phyloP scores from a whole-genome alignment of 2,888 invertebrate species.

The Eupithecia exiguata region DNA sequence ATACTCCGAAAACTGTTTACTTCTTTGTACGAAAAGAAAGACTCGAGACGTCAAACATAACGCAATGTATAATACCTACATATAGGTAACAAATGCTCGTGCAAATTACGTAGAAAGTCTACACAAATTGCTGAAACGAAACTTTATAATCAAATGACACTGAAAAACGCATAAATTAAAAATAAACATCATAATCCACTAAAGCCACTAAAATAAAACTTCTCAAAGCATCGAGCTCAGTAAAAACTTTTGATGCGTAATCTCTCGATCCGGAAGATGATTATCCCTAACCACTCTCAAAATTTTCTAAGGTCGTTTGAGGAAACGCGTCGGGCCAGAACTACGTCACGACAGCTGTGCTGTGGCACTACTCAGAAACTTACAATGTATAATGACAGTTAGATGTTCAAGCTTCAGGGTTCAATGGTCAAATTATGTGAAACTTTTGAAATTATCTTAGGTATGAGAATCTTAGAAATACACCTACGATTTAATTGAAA shows the following conservation, averaged over 20 bases:
- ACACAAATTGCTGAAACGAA: not conserved
- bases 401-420: not conserved
- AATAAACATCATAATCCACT: conserved; percentile 32
- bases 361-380: conserved; percentile 33
- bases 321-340: conserved; percentile 31
- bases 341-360: conserved; percentile 41
- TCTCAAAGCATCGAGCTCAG: conserved; percentile 15
- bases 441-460: not conserved
- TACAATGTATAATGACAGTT: not conserved
- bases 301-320: conserved; percentile 54
- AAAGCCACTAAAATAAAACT: conserved; percentile 31
- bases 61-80: not conserved
- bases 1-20: no score
- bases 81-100: not conserved
- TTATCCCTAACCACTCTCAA: conserved; percentile 35
- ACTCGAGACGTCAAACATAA: not conserved
- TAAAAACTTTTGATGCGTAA: conserved; percentile 28
- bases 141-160: conserved; percentile 13
- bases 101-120: not conserved
- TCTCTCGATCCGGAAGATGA: conserved; percentile 31
- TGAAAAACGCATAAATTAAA: conserved; percentile 24
- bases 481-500: not conserved
- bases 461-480: no score
- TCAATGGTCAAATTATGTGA: not conserved
- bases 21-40: not conserved